Evolutionary conservation across 2,797 vertebrate species (phyloP).

Genomic region (Vireo griseus): DNA sequence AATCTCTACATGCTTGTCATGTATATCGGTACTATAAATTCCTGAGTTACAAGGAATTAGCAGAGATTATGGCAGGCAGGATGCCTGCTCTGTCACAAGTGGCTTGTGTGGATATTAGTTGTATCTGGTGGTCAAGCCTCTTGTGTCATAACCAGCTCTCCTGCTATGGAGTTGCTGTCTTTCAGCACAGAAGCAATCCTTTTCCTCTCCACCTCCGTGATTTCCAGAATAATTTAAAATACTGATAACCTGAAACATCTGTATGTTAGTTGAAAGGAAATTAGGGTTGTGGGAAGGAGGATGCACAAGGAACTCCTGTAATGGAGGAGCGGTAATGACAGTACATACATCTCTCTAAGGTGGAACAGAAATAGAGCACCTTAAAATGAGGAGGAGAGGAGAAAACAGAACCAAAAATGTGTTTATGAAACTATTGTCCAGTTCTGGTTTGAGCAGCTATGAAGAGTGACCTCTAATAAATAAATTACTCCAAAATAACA

Average conservation of each 20-base stretch:
- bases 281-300: not conserved
- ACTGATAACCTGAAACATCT: not conserved
- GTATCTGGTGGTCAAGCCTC: not conserved
- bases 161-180: not conserved
- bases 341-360: accelerated
- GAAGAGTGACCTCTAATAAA: not conserved
- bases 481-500: not conserved
- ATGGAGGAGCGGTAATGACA: not conserved
- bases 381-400: not conserved
- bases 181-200: not conserved
- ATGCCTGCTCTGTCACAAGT: not conserved
- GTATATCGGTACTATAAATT: not conserved
- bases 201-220: not conserved
- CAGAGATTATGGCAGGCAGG: not conserved
- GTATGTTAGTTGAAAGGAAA: not conserved
- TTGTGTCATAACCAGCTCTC: not conserved
- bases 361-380: not conserved
- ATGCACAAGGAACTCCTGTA: not conserved
- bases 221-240: not conserved
- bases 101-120: not conserved
- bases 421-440: not conserved
- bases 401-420: not conserved
- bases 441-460: not conserved
- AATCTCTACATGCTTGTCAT: not conserved
- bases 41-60: not conserved